Percentiles rank a stretch among this genome's conserved stretches.
Conservation (phyloP, 2,113 vertebrate species). For the Lathamus discolor region DNA sequence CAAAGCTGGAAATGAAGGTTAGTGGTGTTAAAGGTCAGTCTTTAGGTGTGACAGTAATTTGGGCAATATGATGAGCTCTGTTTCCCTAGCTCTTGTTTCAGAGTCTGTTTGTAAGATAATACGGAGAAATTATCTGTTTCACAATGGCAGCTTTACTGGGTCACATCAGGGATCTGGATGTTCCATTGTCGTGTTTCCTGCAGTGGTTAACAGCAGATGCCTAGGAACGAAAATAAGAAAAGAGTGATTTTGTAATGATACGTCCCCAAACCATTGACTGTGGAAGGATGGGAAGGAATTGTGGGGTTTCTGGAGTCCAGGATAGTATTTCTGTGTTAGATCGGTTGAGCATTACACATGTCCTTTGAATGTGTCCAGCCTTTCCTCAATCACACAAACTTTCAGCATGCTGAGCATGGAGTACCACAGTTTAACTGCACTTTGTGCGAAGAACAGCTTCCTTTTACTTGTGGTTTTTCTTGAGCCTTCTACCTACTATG, state of each 20-base stretch:
- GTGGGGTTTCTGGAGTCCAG: background rate
- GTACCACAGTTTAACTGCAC: background rate
- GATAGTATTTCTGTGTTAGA: background rate
- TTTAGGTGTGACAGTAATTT: background rate
- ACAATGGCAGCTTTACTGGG: background rate
- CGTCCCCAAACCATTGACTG: background rate
- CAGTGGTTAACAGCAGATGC: background rate
- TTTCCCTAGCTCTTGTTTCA: background rate
- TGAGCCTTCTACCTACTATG: background rate
- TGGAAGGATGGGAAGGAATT: background rate
- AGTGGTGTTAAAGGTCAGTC: background rate
- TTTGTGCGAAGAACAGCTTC: background rate
- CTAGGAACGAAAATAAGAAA: background rate
- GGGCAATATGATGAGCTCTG: background rate
- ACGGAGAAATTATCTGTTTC: background rate
- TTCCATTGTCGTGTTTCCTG: background rate
- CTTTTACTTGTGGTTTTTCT: background rate
- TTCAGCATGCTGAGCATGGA: background rate
- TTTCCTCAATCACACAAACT: background rate
- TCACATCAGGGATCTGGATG: background rate
- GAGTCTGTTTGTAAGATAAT: background rate
- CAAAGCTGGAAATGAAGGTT: background rate
- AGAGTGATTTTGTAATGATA: background rate
- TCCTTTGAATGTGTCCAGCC: background rate
- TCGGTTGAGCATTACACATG: background rate